phyloP scores from a whole-genome alignment of 2,797 vertebrate species.

The Characodon lateralis region DNA sequence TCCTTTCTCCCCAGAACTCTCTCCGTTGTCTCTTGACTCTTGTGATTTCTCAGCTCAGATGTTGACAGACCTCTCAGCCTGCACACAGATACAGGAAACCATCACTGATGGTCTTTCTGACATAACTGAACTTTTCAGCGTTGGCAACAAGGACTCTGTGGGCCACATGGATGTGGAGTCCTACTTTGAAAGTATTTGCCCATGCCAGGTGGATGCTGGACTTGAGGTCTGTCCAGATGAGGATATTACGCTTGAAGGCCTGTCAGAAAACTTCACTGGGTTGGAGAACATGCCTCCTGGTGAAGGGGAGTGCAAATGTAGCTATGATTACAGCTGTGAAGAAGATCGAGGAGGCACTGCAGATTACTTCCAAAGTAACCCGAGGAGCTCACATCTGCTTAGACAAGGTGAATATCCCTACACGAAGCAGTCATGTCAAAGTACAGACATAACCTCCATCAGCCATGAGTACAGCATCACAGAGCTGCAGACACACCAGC shows the following conservation, averaged over 20 bases:
- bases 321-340: slow-evolving; percentile 16
- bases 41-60: slow-evolving; percentile 73
- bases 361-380: slow-evolving; percentile 18
- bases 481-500: slow-evolving; percentile 33
- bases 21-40: slow-evolving; percentile 68
- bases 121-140: slow-evolving; percentile 62
- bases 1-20: slow-evolving; percentile 60
- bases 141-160: slow-evolving; percentile 32
- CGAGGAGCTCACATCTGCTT: slow-evolving; percentile 10
- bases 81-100: slow-evolving; percentile 48
- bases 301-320: slow-evolving; percentile 8
- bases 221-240: slow-evolving; percentile 27
- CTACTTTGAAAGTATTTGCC: slow-evolving; percentile 59
- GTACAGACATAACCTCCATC: background rate
- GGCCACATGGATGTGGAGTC: slow-evolving; percentile 51
- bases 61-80: slow-evolving; percentile 58
- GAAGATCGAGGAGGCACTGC: slow-evolving; percentile 19
- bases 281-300: slow-evolving; percentile 18
- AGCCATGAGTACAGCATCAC: slow-evolving; percentile 21
- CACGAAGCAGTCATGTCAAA: slow-evolving; percentile 20
- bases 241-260: slow-evolving; percentile 28
- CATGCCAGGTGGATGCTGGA: slow-evolving; percentile 38
- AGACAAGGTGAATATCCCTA: slow-evolving; percentile 11
- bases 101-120: slow-evolving; percentile 63
- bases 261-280: slow-evolving; percentile 28